phyloP scores from a whole-genome alignment of 2,797 vertebrate genomes.

The Sebastes cheni region DNA sequence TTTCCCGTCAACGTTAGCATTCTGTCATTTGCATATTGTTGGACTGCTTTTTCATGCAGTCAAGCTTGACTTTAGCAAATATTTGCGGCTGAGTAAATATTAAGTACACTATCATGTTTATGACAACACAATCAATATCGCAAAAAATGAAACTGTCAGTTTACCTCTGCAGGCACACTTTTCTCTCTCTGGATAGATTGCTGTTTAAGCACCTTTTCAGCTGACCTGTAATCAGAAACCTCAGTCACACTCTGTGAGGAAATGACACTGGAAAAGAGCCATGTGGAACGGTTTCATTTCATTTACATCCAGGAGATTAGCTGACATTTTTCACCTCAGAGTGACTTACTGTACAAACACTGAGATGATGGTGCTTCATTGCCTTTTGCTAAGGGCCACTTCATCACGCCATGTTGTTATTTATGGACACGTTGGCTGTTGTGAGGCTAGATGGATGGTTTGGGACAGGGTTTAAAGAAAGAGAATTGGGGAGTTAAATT shows the following conservation, averaged over 20 bases:
- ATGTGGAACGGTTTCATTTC: not conserved
- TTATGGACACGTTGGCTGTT: not conserved
- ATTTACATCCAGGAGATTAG: not conserved
- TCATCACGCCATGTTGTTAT: not conserved
- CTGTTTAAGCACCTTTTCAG: constrained; percentile 1
- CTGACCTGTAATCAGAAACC: constrained; percentile 18
- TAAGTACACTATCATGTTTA: not conserved
- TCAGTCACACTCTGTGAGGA: not conserved
- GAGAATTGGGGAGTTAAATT: not conserved
- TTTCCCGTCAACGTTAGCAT: constrained; percentile 28
- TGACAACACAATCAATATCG: constrained; percentile 22
- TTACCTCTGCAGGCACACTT: not conserved
- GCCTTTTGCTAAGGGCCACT: not conserved
- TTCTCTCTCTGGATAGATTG: not conserved
- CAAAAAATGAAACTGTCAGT: constrained; percentile 18
- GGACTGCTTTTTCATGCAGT: constrained; percentile 1
- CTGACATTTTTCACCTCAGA: constrained; percentile 2
- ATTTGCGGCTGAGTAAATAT: constrained; percentile 23
- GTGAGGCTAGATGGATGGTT: not conserved
- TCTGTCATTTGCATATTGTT: constrained; percentile 32
- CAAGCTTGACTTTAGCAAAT: not conserved
- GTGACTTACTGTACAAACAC: not conserved
- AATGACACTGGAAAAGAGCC: constrained; percentile 5
- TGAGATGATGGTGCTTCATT: not conserved
- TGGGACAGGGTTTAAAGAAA: not conserved